Evolutionary conservation across 1,140 invertebrate species (phyloP).

Genomic region (Neuroterus valhalla): DNA sequence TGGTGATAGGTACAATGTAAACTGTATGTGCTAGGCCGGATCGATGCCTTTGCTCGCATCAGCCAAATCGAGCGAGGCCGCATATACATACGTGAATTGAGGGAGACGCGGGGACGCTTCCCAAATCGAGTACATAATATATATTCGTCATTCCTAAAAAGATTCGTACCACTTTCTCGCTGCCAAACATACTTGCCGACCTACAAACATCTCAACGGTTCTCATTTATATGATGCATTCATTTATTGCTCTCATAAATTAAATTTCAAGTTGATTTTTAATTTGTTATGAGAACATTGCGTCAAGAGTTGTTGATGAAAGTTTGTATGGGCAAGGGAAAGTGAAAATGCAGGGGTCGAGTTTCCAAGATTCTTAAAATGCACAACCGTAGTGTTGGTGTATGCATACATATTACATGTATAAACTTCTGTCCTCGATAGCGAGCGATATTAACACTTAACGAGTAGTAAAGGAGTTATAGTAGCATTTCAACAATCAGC

Average conservation of each 20-base stretch:
- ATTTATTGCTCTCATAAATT: background rate
- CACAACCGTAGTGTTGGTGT: background rate
- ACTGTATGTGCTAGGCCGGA: conserved; percentile 55
- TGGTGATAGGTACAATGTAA: conserved; percentile 49
- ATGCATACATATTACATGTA: background rate
- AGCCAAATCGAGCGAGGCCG: conserved; percentile 60
- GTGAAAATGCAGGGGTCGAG: background rate
- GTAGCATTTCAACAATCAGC: conserved; percentile 12
- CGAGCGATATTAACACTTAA: conserved; percentile 6
- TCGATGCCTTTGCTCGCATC: conserved; percentile 59
- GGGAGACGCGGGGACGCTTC: conserved; percentile 4
- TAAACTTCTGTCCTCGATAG: conserved; percentile 22
- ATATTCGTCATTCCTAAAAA: conserved; percentile 29
- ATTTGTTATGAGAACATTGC: no score
- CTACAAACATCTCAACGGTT: conserved; percentile 2
- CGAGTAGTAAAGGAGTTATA: conserved; percentile 10
- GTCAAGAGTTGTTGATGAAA: no score
- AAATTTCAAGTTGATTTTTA: no score
- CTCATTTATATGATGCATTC: background rate
- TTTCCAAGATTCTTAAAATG: conserved; percentile 8
- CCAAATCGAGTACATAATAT: conserved; percentile 25
- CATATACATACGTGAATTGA: conserved; percentile 29
- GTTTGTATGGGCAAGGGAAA: background rate
- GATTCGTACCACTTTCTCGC: conserved; percentile 25
- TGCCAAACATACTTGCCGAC: background rate